These are phyloP conservation scores for Mimachlamys varia DNA, from an alignment of 2,888 invertebrate species.

Conservation along the genomic window DNA sequence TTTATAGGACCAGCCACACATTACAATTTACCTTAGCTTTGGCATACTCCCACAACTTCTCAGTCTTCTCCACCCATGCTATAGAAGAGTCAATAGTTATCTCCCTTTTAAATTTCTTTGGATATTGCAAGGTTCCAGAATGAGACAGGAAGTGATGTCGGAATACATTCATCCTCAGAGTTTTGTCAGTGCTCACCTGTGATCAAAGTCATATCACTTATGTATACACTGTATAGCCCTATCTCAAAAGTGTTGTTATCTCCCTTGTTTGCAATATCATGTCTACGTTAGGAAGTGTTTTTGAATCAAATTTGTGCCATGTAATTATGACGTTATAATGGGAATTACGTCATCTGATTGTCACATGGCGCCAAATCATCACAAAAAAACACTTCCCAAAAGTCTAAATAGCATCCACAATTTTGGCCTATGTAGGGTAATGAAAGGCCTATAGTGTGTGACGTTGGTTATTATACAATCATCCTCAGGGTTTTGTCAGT, in stretches of 20 bases:
- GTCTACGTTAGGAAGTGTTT: no score
- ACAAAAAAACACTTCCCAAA: no score
- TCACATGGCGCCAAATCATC: no score
- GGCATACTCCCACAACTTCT: conserved; percentile 65
- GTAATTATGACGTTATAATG: no score
- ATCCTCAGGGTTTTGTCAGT: conserved; percentile 65
- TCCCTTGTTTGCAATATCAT: no score
- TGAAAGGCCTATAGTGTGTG: no score
- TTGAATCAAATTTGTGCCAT: no score
- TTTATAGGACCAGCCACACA: neutral
- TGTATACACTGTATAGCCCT: neutral
- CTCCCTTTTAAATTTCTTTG: conserved; percentile 53
- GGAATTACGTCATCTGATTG: no score
- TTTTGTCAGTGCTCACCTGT: conserved; percentile 79
- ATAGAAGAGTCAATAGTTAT: conserved; percentile 61
- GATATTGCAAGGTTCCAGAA: conserved; percentile 64
- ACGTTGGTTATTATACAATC: conserved; percentile 73
- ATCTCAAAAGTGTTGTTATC: no score
- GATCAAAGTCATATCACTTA: conserved; percentile 67
- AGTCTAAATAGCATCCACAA: no score
- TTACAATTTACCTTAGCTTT: conserved; percentile 57
- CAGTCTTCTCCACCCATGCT: conserved; percentile 64
- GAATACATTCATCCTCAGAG: conserved; percentile 71
- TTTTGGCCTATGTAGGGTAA: no score
- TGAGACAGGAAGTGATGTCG: conserved; percentile 76